Base-by-base conservation (phyloP, 2,797 vertebrate species). In the Typhlichthys eigenmanni region DNA sequence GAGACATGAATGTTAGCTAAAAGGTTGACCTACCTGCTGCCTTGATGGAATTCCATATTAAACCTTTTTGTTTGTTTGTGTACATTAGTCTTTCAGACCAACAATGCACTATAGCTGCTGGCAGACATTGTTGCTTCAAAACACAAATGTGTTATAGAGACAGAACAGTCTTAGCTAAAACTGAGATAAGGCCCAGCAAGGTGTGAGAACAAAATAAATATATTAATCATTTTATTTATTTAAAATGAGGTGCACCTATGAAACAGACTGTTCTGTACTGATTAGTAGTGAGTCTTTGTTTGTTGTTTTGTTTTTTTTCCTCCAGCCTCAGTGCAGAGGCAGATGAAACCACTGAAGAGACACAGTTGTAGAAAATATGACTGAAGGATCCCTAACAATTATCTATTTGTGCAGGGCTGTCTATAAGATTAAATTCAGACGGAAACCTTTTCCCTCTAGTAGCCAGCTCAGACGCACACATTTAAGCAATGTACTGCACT, bases 221-320 rank as follows among this genome's bases (percentile, higher is more conserved):
- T 43, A 43, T 43, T 43, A 7, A 38, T 38, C 0, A 43, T 8
- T 43, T 43, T 2, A 29, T 29, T 29, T 29, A 29, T 29, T 29
- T 29, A 29, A 29, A 29, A 29, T 29, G 4, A 29, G 24, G 72
- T 62, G 47, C n/a, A 1, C 3, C 13, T 69, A 71, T 71, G 69
- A 62, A 83, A 71, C 74, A 74, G 73, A 76, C 68, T 79, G 80
- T 75, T 78, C 78, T 75, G 75, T 69, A 71, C 77, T 86, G 81
- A 88, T 89, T 86, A 84, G 83, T 80, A 73, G 75, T 81, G 71
- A 19, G 24, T 70, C 74, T 86, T 86, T 88, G 77, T 87, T 88
- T 88, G 80, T 24, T 24, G 24, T 70, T 73, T 86, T 86, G 86
- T 76, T 87, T 88, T 88, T 81, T 74, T 78, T 79, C 79, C 72